Evolutionary conservation across 2,888 invertebrate genomes (phyloP).

Genomic region (Stenotaenia linearis): DNA sequence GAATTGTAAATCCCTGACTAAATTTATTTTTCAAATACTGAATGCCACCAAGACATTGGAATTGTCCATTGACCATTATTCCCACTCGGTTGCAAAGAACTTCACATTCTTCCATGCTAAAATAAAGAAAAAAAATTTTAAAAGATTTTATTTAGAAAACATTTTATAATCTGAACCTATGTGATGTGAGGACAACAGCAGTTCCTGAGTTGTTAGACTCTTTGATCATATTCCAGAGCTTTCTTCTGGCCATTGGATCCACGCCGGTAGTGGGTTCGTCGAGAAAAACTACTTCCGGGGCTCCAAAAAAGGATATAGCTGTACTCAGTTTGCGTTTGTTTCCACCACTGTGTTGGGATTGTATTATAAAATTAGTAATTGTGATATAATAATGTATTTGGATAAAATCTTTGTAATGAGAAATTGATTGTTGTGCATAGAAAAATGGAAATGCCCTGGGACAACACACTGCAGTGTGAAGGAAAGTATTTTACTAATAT

Average conservation of each 20-base stretch:
- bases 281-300: conserved; percentile 62
- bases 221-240: conserved; percentile 61
- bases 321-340: conserved; percentile 68
- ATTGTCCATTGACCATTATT: conserved; percentile 33
- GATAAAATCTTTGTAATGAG: neutral
- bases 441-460: too few species aligned
- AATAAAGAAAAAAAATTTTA: neutral
- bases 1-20: conserved; percentile 62
- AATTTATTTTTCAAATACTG: conserved; percentile 65
- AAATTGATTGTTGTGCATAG: neutral
- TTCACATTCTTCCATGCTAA: conserved; percentile 34
- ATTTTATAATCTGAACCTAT: too few species aligned
- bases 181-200: conserved; percentile 74
- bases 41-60: conserved; percentile 51
- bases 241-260: conserved; percentile 69
- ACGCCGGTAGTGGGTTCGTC: conserved; percentile 67
- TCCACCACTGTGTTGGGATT: conserved; percentile 60
- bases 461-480: too few species aligned
- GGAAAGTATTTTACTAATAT: too few species aligned
- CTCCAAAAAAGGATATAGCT: conserved; percentile 63
- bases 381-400: too few species aligned
- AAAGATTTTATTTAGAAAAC: conserved; percentile 29
- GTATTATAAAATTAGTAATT: neutral
- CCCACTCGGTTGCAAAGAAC: conserved; percentile 28
- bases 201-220: conserved; percentile 63